phyloP scores from a whole-genome alignment of 2,113 vertebrate genomes.

The Cathartes aura region DNA sequence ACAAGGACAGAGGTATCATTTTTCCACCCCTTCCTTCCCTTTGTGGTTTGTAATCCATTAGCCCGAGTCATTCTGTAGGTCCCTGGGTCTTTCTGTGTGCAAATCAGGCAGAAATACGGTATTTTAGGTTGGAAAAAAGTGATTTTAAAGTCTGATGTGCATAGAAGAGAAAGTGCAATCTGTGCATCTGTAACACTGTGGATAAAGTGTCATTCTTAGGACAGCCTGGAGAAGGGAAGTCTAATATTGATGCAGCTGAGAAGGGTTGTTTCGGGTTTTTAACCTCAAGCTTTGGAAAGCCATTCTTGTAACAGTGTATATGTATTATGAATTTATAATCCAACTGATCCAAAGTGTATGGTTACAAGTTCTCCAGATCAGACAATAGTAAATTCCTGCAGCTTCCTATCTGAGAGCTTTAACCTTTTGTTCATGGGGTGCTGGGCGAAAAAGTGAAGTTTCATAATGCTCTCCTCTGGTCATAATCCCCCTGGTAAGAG shows the following conservation, averaged over 20 bases:
- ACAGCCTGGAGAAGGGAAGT: neutral
- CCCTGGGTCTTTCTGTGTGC: neutral
- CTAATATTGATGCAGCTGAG: neutral
- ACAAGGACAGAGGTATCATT: neutral
- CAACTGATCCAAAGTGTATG: neutral
- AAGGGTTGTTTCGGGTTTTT: neutral
- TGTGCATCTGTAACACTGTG: neutral
- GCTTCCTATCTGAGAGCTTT: neutral
- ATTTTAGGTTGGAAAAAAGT: neutral
- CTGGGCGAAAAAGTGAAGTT: no score
- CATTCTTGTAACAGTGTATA: neutral
- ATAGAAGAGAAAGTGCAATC: neutral
- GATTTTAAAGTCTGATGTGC: neutral
- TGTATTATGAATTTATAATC: no score
- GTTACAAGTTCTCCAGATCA: neutral
- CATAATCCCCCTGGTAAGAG: neutral
- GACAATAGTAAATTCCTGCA: neutral
- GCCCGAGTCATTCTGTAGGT: neutral
- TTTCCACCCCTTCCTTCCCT: neutral
- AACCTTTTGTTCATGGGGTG: neutral
- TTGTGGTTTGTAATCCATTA: neutral
- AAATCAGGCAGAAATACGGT: neutral
- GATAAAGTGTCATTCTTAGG: fast-evolving
- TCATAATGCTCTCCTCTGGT: neutral
- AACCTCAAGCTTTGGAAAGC: neutral